A percentile compares a stretch with the other conserved stretches of the same genome.
Evolutionary conservation across 2,888 invertebrate species (phyloP).

Genomic region (Acholoe squamosa): DNA sequence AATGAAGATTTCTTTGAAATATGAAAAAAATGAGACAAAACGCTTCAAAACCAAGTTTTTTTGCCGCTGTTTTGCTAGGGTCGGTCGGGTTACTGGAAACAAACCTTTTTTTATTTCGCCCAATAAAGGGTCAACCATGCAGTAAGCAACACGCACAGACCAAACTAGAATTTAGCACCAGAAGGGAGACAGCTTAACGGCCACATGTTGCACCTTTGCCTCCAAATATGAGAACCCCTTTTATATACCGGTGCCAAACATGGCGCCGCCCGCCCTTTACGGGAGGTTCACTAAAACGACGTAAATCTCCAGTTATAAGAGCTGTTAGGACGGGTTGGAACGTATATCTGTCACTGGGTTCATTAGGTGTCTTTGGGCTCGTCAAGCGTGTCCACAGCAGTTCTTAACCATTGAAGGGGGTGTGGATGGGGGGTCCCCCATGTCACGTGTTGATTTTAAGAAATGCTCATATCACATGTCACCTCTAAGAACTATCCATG

Average conservation of each 20-base stretch:
- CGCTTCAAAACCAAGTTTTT: too few relatives aligned
- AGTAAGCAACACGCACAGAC: not conserved
- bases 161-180: not conserved
- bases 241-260: not conserved
- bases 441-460: too few relatives aligned
- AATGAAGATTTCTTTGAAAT: too few relatives aligned
- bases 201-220: not conserved
- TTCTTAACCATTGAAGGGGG: too few relatives aligned
- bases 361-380: not conserved
- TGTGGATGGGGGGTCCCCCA: too few relatives aligned
- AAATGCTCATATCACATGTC: too few relatives aligned
- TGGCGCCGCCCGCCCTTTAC: slow-evolving; percentile 20
- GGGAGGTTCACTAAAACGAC: not conserved
- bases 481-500: too few relatives aligned
- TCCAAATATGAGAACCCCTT: slow-evolving; percentile 29
- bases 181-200: not conserved
- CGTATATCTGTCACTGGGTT: not conserved
- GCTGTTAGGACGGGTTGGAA: not conserved
- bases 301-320: not conserved
- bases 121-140: too few relatives aligned
- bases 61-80: too few relatives aligned
- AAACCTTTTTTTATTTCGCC: too few relatives aligned
- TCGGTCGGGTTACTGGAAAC: too few relatives aligned
- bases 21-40: too few relatives aligned
- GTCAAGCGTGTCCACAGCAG: not conserved